Evolutionary conservation across 2,888 invertebrate species (phyloP).

Genomic region (Dione juno): DNA sequence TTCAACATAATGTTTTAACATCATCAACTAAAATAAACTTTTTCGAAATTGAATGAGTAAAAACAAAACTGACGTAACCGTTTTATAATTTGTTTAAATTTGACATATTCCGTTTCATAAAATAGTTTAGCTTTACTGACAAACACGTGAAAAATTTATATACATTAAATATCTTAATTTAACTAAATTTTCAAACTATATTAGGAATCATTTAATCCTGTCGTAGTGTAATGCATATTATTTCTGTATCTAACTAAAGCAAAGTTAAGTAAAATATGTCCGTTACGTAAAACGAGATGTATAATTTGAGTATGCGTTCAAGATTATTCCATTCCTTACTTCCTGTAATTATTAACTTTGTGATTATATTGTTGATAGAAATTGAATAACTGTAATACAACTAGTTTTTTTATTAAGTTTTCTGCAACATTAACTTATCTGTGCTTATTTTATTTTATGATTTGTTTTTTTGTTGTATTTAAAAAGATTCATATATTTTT

Average conservation of each 20-base stretch:
- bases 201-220: not conserved
- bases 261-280: not conserved
- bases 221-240: not conserved
- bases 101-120: not conserved
- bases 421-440: too few relatives aligned
- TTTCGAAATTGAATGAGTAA: not conserved
- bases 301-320: not conserved
- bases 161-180: not conserved
- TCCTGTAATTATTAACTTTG: too few relatives aligned
- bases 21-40: not conserved
- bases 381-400: too few relatives aligned
- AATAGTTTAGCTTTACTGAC: not conserved
- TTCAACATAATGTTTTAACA: not conserved
- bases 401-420: too few relatives aligned
- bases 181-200: not conserved
- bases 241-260: too few relatives aligned
- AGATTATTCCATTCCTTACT: not conserved
- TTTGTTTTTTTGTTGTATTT: too few relatives aligned
- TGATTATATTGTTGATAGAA: too few relatives aligned
- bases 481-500: too few relatives aligned
- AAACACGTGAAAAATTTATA: not conserved
- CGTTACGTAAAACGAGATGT: not conserved
- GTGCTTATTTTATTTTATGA: too few relatives aligned
- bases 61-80: constrained; percentile 17
- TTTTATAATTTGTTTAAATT: constrained; percentile 4